These are phyloP conservation scores for Acanthococcus lagerstroemiae DNA, from an alignment of 2,888 invertebrate genomes.

Conservation along the genomic window DNA sequence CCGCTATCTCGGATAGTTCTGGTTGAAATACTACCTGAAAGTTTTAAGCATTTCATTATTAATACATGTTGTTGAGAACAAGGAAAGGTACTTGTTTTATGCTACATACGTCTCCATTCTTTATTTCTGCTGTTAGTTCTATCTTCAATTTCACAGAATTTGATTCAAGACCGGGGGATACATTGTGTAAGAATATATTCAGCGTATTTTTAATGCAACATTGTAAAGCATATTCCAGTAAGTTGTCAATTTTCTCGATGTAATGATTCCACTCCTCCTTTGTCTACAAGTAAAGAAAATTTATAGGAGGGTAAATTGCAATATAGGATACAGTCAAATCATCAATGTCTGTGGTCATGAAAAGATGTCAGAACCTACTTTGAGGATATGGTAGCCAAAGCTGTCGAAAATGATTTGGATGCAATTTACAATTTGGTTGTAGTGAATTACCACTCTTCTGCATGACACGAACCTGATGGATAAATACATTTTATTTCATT, in stretches of 20 bases:
- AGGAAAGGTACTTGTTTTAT: too few species aligned
- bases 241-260: background rate
- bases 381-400: constrained; percentile 2
- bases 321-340: too few species aligned
- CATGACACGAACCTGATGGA: background rate
- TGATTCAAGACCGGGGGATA: background rate
- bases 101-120: background rate
- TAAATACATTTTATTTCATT: too few species aligned
- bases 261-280: constrained; percentile 10
- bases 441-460: constrained; percentile 1
- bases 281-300: constrained; percentile 6
- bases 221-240: background rate
- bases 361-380: background rate
- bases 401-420: constrained; percentile 13
- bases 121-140: background rate
- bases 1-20: background rate
- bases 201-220: constrained; percentile 11
- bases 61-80: too few species aligned
- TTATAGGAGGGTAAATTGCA: background rate
- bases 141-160: background rate
- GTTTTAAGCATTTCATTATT: too few species aligned
- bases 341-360: too few species aligned
- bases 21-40: constrained; percentile 12
- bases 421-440: background rate
- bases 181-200: background rate